Percentiles rank a stretch among this genome's conserved stretches.
phyloP scores from a whole-genome alignment of 2,113 vertebrate genomes.

The Mungos mungo region DNA sequence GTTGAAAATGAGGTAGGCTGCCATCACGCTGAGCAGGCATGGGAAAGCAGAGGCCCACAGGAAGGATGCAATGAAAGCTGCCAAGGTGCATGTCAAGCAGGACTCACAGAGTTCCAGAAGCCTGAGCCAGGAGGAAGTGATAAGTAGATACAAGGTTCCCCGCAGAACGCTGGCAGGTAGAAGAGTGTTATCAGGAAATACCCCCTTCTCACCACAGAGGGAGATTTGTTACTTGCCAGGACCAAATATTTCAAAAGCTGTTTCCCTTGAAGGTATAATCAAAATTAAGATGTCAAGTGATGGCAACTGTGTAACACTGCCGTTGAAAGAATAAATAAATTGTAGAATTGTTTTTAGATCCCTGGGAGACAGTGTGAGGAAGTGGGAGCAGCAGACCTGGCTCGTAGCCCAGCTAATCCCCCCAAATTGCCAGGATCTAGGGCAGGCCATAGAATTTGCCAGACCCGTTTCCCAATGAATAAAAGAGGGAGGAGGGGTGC shows the following conservation, averaged over 20 bases:
- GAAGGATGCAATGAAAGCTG: slow-evolving; percentile 4
- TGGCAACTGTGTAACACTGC: neutral
- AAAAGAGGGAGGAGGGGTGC: neutral
- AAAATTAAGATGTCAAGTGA: slow-evolving; percentile 67
- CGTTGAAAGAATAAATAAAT: neutral
- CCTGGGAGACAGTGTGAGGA: neutral
- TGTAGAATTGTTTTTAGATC: neutral
- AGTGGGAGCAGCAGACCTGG: neutral
- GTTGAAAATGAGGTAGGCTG: slow-evolving; percentile 62
- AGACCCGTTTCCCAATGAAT: neutral
- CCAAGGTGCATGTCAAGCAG: neutral
- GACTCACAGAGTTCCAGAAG: slow-evolving; percentile 16
- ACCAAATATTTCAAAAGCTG: slow-evolving; percentile 51
- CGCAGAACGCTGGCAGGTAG: slow-evolving; percentile 55
- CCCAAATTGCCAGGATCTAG: neutral
- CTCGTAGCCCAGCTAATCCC: neutral
- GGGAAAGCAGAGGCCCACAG: slow-evolving; percentile 24
- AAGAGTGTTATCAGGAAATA: slow-evolving; percentile 28
- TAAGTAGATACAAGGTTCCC: slow-evolving; percentile 68
- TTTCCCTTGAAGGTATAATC: slow-evolving; percentile 44
- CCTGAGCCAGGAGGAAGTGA: slow-evolving; percentile 54
- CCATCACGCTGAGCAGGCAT: slow-evolving; percentile 43
- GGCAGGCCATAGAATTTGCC: neutral
- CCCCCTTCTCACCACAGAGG: neutral
- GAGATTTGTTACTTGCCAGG: neutral